These are phyloP conservation scores for Hemibagrus guttatus DNA, from an alignment of 2,797 vertebrate species.

Conservation along the genomic window DNA sequence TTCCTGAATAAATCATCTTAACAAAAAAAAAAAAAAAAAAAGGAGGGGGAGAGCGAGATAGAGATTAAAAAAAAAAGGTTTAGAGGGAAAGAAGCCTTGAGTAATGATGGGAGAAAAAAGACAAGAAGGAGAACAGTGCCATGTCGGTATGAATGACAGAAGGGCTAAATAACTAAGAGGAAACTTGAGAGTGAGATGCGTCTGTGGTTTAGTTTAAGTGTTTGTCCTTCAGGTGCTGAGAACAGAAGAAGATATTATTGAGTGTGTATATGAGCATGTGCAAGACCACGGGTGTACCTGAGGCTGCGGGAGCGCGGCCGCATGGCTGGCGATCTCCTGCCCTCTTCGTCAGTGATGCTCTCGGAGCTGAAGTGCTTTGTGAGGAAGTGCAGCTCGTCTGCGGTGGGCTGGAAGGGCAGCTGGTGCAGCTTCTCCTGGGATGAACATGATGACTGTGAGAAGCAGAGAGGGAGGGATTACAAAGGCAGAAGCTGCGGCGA, in stretches of 20 bases:
- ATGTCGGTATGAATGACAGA: conserved; percentile 37
- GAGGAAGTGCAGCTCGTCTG: conserved; percentile 96
- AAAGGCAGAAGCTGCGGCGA: conserved; percentile 53
- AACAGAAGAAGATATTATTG: not conserved
- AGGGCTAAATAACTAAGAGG: conserved; percentile 31
- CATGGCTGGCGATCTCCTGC: conserved; percentile 88
- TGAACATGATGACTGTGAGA: conserved; percentile 98
- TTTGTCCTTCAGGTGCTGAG: conserved; percentile 45
- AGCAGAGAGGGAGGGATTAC: conserved; percentile 86
- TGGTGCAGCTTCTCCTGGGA: conserved; percentile 99
- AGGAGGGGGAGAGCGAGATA: not conserved
- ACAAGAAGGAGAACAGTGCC: conserved; percentile 9
- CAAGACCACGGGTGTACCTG: conserved; percentile 39
- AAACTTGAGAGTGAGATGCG: conserved; percentile 36
- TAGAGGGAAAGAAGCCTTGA: conserved; percentile 14
- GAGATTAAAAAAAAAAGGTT: not conserved
- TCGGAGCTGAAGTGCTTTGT: conserved; percentile 98
- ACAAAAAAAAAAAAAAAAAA: conserved; percentile 24
- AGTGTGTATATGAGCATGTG: conserved; percentile 1
- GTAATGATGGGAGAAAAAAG: conserved; percentile 10
- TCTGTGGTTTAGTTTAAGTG: conserved; percentile 35
- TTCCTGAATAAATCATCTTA: conserved; percentile 47
- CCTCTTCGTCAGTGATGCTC: conserved; percentile 93
- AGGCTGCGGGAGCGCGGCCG: conserved; percentile 94
- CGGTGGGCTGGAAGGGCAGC: conserved; percentile 96